phyloP scores from a whole-genome alignment of 2,113 vertebrate species.

The Trogon surrucura region DNA sequence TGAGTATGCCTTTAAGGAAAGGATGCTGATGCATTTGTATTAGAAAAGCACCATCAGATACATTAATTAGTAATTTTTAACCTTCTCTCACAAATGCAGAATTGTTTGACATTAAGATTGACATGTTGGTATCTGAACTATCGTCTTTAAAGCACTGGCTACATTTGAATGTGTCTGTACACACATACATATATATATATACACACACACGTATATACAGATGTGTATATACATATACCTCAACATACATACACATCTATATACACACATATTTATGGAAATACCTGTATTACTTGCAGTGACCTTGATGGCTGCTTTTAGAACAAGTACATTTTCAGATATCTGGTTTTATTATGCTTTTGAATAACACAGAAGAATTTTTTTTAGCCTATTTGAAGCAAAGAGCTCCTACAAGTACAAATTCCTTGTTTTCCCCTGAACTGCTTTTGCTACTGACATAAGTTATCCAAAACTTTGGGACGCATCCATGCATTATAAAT shows the following conservation, averaged over 20 bases:
- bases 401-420: not conserved
- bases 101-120: not conserved
- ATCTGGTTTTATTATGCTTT: not conserved
- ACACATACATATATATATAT: not conserved
- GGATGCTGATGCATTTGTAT: not conserved
- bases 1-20: not conserved
- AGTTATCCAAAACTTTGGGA: not conserved
- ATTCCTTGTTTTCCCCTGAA: not conserved
- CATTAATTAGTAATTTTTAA: not conserved
- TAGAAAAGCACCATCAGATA: not conserved
- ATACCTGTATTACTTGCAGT: not conserved
- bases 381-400: not conserved
- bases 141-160: not conserved
- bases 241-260: not conserved
- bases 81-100: not conserved
- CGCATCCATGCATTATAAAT: not conserved
- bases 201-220: not conserved
- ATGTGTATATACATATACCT: not conserved
- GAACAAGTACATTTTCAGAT: not conserved
- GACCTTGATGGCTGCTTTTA: not conserved
- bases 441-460: not conserved
- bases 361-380: not conserved
- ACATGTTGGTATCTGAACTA: not conserved
- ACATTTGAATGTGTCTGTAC: not conserved
- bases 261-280: not conserved